Evolutionary conservation across 1,140 invertebrate species (phyloP).

Genomic region (Antheraea pernyi): DNA sequence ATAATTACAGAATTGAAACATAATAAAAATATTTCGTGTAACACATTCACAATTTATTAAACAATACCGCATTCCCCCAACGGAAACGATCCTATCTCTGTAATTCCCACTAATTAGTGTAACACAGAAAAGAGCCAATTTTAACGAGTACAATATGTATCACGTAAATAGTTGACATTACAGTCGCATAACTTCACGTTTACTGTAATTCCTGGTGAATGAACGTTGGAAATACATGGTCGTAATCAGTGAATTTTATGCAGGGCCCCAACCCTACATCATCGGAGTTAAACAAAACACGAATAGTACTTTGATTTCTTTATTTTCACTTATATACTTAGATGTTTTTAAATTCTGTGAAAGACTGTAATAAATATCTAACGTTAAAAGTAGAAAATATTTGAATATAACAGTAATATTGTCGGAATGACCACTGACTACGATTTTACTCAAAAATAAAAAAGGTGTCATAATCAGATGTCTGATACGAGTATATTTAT

Average conservation of each 20-base stretch:
- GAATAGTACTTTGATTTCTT: too few species aligned
- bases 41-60: background rate
- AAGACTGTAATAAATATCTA: too few species aligned
- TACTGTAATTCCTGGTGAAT: slow-evolving; percentile 12
- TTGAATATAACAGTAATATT: too few species aligned
- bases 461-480: too few species aligned
- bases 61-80: background rate
- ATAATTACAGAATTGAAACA: too few species aligned
- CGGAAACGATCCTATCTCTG: background rate
- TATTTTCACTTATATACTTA: too few species aligned
- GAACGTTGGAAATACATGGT: slow-evolving; percentile 2
- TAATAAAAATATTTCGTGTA: background rate
- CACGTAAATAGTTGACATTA: slow-evolving; percentile 18
- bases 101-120: slow-evolving; percentile 7
- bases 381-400: too few species aligned
- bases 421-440: too few species aligned
- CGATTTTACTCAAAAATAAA: too few species aligned
- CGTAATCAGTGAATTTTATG: background rate
- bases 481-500: too few species aligned
- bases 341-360: too few species aligned
- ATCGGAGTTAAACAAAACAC: background rate
- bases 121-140: slow-evolving; percentile 12
- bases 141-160: slow-evolving; percentile 14
- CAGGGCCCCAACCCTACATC: background rate
- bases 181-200: slow-evolving; percentile 15